Conservation (phyloP, 2,888 invertebrate genomes). For the Callosobruchus maculatus region DNA sequence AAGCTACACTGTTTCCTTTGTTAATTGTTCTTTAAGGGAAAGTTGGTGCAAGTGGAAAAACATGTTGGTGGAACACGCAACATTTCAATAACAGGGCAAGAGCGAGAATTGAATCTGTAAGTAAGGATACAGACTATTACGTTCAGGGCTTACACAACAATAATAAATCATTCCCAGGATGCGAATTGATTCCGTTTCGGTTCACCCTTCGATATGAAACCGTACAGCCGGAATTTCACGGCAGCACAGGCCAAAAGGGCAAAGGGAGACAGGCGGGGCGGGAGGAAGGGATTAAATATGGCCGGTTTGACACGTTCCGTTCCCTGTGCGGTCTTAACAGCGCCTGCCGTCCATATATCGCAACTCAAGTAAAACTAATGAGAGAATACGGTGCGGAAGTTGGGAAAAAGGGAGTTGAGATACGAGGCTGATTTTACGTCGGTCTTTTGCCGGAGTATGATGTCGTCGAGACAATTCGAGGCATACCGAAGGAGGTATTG, state of each 20-base stretch:
- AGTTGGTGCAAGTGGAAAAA: no score
- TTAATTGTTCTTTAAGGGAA: no score
- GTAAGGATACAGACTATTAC: neutral
- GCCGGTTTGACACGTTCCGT: constrained; percentile 28
- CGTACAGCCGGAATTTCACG: constrained; percentile 8
- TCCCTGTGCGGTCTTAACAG: constrained; percentile 26
- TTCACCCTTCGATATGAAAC: neutral
- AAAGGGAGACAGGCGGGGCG: constrained; percentile 4
- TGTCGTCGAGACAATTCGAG: no score
- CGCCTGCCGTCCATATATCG: constrained; percentile 25
- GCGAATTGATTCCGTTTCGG: neutral
- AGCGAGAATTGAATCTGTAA: neutral
- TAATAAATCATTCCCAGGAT: neutral
- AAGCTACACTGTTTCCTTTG: no score
- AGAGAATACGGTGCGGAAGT: constrained; percentile 22
- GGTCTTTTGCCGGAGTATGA: neutral
- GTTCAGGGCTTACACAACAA: neutral
- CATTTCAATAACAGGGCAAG: no score
- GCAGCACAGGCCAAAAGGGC: constrained; percentile 7
- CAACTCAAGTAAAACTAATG: constrained; percentile 32
- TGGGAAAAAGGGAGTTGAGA: constrained; percentile 16
- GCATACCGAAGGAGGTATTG: no score
- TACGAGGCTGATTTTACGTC: constrained; percentile 2
- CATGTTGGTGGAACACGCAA: no score
- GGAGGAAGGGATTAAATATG: constrained; percentile 18